Percentiles rank a stretch among this genome's conserved stretches.
These are phyloP conservation scores for Amphilophus citrinellus DNA, from an alignment of 2,113 vertebrate genomes.

Conservation along the genomic window DNA sequence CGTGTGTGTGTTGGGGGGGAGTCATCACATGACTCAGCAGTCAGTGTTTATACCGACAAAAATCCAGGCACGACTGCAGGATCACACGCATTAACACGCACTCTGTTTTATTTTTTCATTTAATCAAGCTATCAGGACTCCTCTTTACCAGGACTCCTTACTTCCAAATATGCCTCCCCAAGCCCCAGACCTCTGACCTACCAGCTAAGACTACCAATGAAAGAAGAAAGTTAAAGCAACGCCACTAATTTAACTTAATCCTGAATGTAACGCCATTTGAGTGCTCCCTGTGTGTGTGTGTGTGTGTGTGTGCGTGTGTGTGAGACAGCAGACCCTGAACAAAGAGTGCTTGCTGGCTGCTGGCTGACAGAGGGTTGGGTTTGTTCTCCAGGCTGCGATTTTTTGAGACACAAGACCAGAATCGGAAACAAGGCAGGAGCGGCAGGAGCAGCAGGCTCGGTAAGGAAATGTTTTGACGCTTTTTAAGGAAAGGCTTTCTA, in stretches of 20 bases:
- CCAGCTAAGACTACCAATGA: not conserved
- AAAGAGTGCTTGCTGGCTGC: conserved; percentile 38
- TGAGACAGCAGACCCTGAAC: conserved; percentile 17
- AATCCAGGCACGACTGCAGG: conserved; percentile 55
- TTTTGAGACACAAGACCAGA: conserved; percentile 17
- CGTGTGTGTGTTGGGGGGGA: conserved; percentile 19
- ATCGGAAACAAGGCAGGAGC: conserved; percentile 7
- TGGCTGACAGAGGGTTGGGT: conserved; percentile 26
- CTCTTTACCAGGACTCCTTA: not conserved
- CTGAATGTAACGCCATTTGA: not conserved
- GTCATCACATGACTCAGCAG: conserved; percentile 64
- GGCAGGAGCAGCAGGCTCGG: conserved; percentile 13
- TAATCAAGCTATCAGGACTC: not conserved
- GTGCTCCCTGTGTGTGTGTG: conserved; percentile 8
- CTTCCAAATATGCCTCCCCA: conserved; percentile 39
- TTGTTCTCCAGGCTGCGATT: conserved; percentile 19
- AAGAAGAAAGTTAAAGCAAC: not conserved
- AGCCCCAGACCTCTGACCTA: not conserved
- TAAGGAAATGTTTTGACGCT: conserved; percentile 26
- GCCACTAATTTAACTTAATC: not conserved
- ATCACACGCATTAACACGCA: conserved; percentile 9
- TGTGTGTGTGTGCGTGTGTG: too few relatives aligned
- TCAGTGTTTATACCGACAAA: conserved; percentile 28
- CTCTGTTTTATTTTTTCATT: not conserved
- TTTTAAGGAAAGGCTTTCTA: not conserved